These are phyloP conservation scores for Tetramorium simillimum DNA, from an alignment of 1,140 invertebrate species.

Conservation along the genomic window DNA sequence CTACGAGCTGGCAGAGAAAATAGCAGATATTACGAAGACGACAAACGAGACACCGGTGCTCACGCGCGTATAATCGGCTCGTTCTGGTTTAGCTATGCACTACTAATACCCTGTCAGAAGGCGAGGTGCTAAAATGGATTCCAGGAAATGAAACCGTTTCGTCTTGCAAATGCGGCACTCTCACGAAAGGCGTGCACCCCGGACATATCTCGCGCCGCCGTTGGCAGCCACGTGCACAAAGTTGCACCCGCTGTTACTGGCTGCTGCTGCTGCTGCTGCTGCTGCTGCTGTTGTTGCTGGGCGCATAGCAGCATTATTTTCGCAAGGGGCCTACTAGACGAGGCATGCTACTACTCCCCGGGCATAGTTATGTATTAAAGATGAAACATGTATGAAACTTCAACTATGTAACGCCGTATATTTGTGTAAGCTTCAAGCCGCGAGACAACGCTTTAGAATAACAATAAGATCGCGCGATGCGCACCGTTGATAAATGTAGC, in stretches of 20 bases:
- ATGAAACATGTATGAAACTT: slow-evolving; percentile 61
- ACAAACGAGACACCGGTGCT: slow-evolving; percentile 53
- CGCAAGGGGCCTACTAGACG: slow-evolving; percentile 48
- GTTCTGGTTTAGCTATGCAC: slow-evolving; percentile 48
- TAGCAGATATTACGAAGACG: slow-evolving; percentile 41
- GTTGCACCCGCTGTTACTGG: slow-evolving; percentile 55
- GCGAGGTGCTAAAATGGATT: slow-evolving; percentile 71
- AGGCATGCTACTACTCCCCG: slow-evolving; percentile 24
- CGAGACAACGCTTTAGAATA: slow-evolving; percentile 49
- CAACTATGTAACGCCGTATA: slow-evolving; percentile 53
- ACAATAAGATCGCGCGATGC: slow-evolving; percentile 50
- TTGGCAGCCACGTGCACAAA: slow-evolving; percentile 60
- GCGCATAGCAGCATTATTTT: slow-evolving; percentile 57
- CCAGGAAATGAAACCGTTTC: slow-evolving; percentile 73
- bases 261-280: slow-evolving; percentile 28
- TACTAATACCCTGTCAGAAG: slow-evolving; percentile 62
- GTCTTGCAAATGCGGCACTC: slow-evolving; percentile 71
- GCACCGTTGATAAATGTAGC: slow-evolving; percentile 32
- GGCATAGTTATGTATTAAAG: slow-evolving; percentile 55
- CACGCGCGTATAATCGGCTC: slow-evolving; percentile 49
- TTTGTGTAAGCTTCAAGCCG: slow-evolving; percentile 51
- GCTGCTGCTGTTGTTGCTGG: slow-evolving; percentile 19
- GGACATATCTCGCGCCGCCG: slow-evolving; percentile 62
- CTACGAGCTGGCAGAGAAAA: slow-evolving; percentile 15
- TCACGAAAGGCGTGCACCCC: slow-evolving; percentile 63